A percentile compares a stretch with the other conserved stretches of the same genome.
These are phyloP conservation scores for Perca flavescens DNA, from an alignment of 2,113 vertebrate species.

Conservation along the genomic window DNA sequence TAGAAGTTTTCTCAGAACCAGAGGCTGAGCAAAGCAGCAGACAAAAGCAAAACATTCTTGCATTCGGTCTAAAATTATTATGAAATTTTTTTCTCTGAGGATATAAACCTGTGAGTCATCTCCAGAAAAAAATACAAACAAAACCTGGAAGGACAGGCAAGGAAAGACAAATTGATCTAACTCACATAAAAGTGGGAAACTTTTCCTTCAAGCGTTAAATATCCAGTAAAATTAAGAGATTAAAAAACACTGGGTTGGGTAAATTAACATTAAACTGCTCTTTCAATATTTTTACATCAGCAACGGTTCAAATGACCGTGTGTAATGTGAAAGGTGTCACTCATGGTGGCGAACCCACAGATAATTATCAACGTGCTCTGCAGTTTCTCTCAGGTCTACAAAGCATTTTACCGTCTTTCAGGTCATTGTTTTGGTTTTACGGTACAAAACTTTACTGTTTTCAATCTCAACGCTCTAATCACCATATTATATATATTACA, in stretches of 20 bases:
- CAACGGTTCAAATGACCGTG: neutral
- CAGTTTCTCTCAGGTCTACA: neutral
- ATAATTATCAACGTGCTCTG: neutral
- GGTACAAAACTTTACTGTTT: neutral
- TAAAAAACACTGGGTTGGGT: neutral
- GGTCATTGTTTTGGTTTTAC: neutral
- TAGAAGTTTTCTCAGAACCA: neutral
- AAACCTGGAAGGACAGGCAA: neutral
- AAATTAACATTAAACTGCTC: neutral
- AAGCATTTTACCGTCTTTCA: neutral
- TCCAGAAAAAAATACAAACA: neutral
- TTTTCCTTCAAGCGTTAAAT: neutral
- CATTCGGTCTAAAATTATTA: neutral
- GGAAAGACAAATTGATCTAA: neutral
- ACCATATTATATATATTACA: neutral
- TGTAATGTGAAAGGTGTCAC: neutral
- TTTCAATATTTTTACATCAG: neutral
- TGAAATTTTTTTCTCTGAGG: neutral
- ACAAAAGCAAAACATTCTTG: neutral
- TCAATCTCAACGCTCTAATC: neutral
- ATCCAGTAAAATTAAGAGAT: neutral
- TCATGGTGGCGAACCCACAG: no score
- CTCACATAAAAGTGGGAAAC: neutral
- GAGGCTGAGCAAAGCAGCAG: neutral
- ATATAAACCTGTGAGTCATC: neutral